phyloP scores from a whole-genome alignment of 2,797 vertebrate species.

The Pantherophis vulpinus region DNA sequence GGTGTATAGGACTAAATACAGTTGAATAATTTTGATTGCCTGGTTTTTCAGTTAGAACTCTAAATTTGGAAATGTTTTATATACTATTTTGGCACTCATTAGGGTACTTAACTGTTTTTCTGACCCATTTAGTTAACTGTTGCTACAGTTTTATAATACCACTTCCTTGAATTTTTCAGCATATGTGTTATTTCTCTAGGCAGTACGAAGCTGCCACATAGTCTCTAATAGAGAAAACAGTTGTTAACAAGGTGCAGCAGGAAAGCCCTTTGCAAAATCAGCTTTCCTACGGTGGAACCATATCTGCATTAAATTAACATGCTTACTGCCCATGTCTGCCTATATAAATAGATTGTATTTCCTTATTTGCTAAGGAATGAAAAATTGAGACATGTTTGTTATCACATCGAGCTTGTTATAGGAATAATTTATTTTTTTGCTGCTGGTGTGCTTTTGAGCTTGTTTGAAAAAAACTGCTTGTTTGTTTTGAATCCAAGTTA shows the following conservation, averaged over 20 bases:
- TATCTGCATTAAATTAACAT: conserved; percentile 1
- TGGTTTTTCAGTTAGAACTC: neutral
- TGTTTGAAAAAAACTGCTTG: neutral
- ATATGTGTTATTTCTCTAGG: neutral
- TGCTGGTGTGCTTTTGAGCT: neutral
- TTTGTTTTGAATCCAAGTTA: neutral
- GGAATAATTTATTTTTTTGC: neutral
- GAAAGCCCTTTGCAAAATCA: conserved; percentile 8
- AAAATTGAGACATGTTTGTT: neutral
- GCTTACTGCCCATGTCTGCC: neutral
- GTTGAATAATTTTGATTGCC: neutral
- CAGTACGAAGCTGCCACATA: neutral
- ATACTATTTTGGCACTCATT: neutral
- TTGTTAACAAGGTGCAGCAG: conserved; percentile 7
- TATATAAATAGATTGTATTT: neutral
- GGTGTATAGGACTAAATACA: neutral
- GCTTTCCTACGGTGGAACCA: neutral
- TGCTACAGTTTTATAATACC: neutral
- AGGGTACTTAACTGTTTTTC: neutral
- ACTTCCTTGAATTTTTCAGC: neutral
- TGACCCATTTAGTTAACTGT: neutral
- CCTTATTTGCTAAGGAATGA: neutral
- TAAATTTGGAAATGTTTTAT: neutral
- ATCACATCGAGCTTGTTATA: neutral
- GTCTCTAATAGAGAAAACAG: neutral